These are phyloP conservation scores for Meleagris gallopavo DNA, from an alignment of 2,113 vertebrate species.

Conservation along the genomic window DNA sequence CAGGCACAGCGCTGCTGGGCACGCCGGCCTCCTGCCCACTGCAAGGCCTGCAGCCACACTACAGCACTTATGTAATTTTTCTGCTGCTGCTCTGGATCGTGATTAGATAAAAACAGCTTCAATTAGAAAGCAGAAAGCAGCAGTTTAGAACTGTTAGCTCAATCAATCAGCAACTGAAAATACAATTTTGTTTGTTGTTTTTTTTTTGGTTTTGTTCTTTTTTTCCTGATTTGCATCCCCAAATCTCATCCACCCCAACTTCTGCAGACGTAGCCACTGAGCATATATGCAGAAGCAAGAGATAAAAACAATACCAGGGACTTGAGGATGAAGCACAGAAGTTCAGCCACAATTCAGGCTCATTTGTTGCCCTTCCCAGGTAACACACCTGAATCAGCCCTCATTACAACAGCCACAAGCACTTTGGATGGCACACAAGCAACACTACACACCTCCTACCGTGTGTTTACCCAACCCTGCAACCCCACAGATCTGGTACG, in stretches of 20 bases:
- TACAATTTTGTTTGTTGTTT: neutral
- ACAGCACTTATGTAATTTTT: too few species aligned
- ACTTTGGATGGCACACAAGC: rapidly evolving
- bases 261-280: neutral
- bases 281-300: rapidly evolving
- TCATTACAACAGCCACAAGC: neutral
- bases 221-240: neutral
- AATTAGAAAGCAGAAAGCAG: neutral
- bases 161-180: rapidly evolving
- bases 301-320: neutral
- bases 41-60: neutral
- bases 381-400: rapidly evolving
- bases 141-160: neutral
- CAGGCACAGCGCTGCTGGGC: too few species aligned
- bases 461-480: neutral
- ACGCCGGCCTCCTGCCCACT: neutral
- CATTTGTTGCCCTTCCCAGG: neutral
- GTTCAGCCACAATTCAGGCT: neutral
- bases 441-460: neutral
- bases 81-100: neutral
- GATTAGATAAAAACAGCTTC: neutral
- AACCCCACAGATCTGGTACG: neutral
- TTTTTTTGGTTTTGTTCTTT: too few species aligned
- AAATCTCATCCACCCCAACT: neutral
- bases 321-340: neutral